These are phyloP conservation scores for Melopsittacus undulatus DNA, from an alignment of 2,797 vertebrate genomes.

Conservation along the genomic window DNA sequence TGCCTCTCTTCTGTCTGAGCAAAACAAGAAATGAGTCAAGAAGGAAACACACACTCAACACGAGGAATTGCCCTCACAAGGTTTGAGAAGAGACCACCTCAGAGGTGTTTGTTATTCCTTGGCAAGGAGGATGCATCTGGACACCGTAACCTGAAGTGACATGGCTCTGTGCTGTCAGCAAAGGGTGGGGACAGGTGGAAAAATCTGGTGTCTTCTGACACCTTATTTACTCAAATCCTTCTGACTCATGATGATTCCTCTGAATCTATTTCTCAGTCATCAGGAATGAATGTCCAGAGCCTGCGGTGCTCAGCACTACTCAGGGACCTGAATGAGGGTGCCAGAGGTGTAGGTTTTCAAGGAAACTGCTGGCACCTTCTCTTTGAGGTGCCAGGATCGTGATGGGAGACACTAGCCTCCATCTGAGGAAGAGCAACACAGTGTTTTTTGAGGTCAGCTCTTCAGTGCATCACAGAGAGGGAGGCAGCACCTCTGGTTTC, in stretches of 20 bases:
- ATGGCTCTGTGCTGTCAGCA: not conserved
- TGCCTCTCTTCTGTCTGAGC: not conserved
- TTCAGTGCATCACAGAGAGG: not conserved
- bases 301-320: not conserved
- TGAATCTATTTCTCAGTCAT: not conserved
- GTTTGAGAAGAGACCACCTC: not conserved
- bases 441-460: not conserved
- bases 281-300: not conserved
- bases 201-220: not conserved
- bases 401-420: not conserved
- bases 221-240: not conserved
- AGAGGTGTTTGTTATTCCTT: constrained; percentile 4
- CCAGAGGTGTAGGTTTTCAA: not conserved
- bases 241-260: not conserved
- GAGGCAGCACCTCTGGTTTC: not conserved
- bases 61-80: not conserved
- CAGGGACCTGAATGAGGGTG: not conserved
- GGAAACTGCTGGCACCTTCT: not conserved
- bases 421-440: rapidly evolving
- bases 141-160: not conserved
- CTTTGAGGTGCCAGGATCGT: not conserved
- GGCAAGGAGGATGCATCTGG: not conserved
- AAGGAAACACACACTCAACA: not conserved
- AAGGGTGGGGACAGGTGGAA: not conserved
- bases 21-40: constrained; percentile 43